Conservation (phyloP, 2,797 vertebrate genomes). For the Onychomys torridus region DNA sequence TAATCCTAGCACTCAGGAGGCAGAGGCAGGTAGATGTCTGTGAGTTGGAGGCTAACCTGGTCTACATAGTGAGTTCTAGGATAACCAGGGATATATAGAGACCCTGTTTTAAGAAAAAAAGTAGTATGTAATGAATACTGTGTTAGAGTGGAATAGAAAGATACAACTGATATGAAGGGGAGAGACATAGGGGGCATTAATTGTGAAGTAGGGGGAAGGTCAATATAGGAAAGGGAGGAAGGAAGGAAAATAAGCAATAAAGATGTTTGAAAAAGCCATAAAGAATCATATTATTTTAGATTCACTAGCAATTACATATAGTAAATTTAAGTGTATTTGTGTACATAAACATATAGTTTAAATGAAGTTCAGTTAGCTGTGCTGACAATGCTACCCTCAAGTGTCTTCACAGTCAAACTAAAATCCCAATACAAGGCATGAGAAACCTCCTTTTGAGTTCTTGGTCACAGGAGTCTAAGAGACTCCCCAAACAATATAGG, state of each 20-base stretch:
- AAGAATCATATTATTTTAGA: neutral
- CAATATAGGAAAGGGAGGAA: neutral
- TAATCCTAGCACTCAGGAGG: neutral
- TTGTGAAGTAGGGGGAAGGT: neutral
- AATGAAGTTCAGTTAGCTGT: neutral
- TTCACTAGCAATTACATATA: neutral
- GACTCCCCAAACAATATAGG: neutral
- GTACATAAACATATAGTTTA: neutral
- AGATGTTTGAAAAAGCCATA: neutral
- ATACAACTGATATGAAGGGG: neutral
- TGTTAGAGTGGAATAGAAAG: neutral
- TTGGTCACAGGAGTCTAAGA: neutral
- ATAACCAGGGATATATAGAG: neutral
- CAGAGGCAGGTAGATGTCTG: neutral
- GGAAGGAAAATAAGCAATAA: neutral
- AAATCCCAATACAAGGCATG: neutral
- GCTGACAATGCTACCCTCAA: neutral
- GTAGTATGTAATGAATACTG: neutral
- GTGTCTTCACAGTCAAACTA: neutral
- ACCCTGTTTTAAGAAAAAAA: neutral
- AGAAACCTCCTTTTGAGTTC: neutral
- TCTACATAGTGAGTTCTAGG: neutral
- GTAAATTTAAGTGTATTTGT: neutral
- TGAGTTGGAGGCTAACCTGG: neutral
- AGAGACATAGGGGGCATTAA: neutral